A percentile compares a stretch with the other conserved stretches of the same genome.
Conservation (phyloP, 2,113 vertebrate species). For the Diphyllodes magnificus region DNA sequence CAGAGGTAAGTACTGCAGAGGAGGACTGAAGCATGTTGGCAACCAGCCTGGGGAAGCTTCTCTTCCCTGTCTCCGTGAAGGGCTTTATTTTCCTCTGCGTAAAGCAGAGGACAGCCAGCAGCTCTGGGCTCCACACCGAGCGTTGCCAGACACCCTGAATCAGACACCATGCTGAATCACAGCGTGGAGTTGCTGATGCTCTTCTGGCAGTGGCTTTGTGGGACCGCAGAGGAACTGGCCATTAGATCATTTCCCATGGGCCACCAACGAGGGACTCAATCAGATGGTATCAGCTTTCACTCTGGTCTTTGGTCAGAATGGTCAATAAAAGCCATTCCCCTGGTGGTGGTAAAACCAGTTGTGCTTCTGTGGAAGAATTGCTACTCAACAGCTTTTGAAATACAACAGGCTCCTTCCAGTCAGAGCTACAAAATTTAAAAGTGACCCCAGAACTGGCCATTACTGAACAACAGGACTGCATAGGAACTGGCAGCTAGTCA, state of each 20-base stretch:
- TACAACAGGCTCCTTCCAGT: background rate
- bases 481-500: background rate
- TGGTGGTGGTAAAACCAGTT: background rate
- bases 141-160: background rate
- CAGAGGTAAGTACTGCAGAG: background rate
- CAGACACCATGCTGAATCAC: background rate
- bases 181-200: rapidly evolving
- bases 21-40: background rate
- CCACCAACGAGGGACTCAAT: background rate
- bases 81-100: background rate
- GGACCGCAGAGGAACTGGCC: background rate
- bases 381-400: background rate
- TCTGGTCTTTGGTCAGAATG: background rate
- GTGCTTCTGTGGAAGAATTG: background rate
- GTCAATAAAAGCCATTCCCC: background rate
- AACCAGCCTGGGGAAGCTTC: background rate
- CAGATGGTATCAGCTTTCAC: background rate
- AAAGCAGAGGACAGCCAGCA: background rate
- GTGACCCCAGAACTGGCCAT: background rate
- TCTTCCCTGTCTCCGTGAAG: background rate
- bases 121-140: background rate
- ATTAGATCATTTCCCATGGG: background rate
- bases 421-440: background rate
- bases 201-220: background rate
- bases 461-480: background rate